A percentile compares a stretch with the other conserved stretches of the same genome.
Conservation (phyloP, 1,140 invertebrate genomes). For the Leptonema lineaticorne region DNA sequence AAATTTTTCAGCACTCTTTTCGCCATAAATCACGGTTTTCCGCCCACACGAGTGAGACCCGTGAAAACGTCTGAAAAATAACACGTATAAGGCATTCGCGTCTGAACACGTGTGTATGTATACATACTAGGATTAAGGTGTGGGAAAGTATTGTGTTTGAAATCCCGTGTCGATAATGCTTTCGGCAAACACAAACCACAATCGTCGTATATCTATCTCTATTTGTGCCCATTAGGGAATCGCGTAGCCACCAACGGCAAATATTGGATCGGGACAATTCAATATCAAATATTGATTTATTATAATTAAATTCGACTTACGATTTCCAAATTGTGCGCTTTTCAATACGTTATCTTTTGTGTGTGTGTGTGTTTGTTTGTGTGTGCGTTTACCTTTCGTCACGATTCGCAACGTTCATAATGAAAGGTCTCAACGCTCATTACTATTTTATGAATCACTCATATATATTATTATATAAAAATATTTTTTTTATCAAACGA, state of each 20-base stretch:
- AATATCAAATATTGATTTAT: slow-evolving; percentile 16
- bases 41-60: too few relatives aligned
- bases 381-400: too few relatives aligned
- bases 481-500: too few relatives aligned
- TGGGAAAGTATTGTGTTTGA: not conserved
- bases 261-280: slow-evolving; percentile 18
- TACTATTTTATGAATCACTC: too few relatives aligned
- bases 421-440: too few relatives aligned
- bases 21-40: too few relatives aligned
- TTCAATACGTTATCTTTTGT: too few relatives aligned
- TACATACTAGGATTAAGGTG: too few relatives aligned
- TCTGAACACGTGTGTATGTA: not conserved
- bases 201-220: not conserved
- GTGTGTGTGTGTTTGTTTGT: too few relatives aligned
- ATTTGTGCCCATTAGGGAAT: not conserved
- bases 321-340: not conserved
- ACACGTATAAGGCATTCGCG: not conserved
- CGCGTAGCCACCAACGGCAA: not conserved
- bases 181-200: not conserved
- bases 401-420: too few relatives aligned
- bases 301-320: slow-evolving; percentile 1
- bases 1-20: not conserved
- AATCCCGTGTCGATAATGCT: not conserved
- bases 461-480: too few relatives aligned
- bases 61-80: too few relatives aligned